phyloP scores from a whole-genome alignment of 2,797 vertebrate species.

The Dendrocincla fuliginosa region DNA sequence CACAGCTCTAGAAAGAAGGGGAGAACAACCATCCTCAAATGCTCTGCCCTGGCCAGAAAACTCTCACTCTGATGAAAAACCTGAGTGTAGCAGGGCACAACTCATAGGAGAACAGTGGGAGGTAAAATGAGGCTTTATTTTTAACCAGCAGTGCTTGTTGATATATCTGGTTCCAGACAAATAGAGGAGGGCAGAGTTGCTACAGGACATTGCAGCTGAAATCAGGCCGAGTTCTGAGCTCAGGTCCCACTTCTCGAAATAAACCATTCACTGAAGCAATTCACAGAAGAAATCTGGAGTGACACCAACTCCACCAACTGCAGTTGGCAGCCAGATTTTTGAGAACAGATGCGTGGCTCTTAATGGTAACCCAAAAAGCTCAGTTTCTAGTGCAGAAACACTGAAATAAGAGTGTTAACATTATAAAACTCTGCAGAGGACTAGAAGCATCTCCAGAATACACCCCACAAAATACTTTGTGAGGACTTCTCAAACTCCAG shows the following conservation, averaged over 20 bases:
- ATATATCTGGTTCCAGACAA: not conserved
- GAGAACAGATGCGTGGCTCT: not conserved
- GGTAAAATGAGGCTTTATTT: not conserved
- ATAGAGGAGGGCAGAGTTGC: fast-evolving
- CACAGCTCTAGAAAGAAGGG: not conserved
- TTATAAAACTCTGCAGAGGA: not conserved
- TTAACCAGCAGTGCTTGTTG: not conserved
- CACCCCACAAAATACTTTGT: not conserved
- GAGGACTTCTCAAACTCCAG: not conserved
- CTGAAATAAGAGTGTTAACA: not conserved
- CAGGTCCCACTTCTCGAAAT: not conserved
- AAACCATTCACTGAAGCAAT: not conserved
- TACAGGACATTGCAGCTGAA: not conserved
- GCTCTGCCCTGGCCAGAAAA: not conserved
- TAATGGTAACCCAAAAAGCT: not conserved
- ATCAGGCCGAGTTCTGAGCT: not conserved
- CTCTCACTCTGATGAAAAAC: not conserved
- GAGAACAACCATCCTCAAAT: not conserved
- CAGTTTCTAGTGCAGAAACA: not conserved
- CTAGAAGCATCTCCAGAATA: not conserved
- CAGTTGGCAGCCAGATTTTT: not conserved
- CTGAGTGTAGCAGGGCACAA: not conserved
- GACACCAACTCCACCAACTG: not conserved
- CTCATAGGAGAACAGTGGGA: not conserved
- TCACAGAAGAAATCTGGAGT: not conserved